These are phyloP conservation scores for Myrmecophaga tridactyla DNA, from an alignment of 2,113 vertebrate species.

Conservation along the genomic window DNA sequence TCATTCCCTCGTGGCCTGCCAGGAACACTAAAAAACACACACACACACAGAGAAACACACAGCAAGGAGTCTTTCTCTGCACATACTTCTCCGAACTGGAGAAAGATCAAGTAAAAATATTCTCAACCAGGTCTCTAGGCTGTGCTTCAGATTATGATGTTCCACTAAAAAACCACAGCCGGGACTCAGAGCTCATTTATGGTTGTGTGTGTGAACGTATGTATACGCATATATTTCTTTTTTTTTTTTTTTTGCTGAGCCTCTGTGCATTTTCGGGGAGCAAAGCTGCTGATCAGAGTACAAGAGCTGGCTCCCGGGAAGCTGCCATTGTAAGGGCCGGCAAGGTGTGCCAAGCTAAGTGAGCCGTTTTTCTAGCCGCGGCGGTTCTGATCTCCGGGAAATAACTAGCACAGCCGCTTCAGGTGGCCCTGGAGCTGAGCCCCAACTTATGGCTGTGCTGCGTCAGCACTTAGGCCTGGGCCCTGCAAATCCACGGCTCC, in stretches of 20 bases:
- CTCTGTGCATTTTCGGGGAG: neutral
- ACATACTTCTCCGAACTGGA: slow-evolving; percentile 7
- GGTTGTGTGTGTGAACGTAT: neutral
- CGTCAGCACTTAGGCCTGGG: slow-evolving; percentile 25
- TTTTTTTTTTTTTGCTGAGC: neutral
- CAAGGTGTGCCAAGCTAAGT: neutral
- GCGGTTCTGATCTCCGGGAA: neutral
- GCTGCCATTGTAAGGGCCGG: neutral
- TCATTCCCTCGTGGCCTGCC: slow-evolving; percentile 13
- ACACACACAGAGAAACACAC: neutral
- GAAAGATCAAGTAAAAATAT: neutral
- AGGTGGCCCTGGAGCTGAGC: neutral
- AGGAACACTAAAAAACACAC: slow-evolving; percentile 37
- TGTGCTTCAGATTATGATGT: neutral
- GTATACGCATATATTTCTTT: neutral
- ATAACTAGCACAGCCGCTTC: neutral
- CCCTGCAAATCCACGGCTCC: neutral
- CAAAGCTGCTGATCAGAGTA: neutral
- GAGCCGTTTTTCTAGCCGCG: neutral
- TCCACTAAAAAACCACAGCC: neutral
- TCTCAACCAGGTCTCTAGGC: neutral
- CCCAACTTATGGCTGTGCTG: neutral
- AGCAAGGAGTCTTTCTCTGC: neutral
- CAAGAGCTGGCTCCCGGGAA: neutral
- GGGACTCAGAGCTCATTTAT: neutral